Base-by-base conservation (phyloP, 2,797 vertebrate species). In the Lemur catta region DNA sequence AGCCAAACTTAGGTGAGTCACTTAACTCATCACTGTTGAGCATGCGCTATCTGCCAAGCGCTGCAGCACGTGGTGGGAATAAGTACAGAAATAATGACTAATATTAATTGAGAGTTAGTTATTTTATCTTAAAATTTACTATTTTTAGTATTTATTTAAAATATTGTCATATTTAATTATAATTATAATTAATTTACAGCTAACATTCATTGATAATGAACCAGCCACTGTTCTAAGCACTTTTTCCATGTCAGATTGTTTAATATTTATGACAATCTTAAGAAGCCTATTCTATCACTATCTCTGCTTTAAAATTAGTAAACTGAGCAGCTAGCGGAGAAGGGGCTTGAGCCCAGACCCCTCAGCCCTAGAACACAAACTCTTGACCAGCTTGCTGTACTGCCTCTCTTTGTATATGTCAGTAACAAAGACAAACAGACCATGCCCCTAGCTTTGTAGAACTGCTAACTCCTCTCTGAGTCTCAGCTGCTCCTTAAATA, bases 51-150 rank as follows among this genome's bases (percentile, higher is more conserved):
- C 57, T 63, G 84, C 93, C 94, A 95, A 69, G 8, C 6, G 6
- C 52, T 26, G 6, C 7, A 20, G 43, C 22, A 5, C 46, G 2
- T 28, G 24, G 24, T 7, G 50, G 17, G 57, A 61, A 41, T 18
- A 52, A 72, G 35, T 50, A 41, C 18, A 82, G 82, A 85, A 89
- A 63, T 76, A 69, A 57, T 46, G 63, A 91, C 30, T 33, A 48
- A 52, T 1, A 10, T 41, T 84, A 50, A 78, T 14, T 13, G 17
- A 87, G 84, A 88, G 52, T 63, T 94, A 52, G 92, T 94, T 75
- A 88, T 85, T 89, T 95, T 48, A 85, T 90, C 79, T 93, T 82
- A 63, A 87, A 46, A 65, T 94, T 43, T 82, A 55, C 65, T 89
- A 24, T 67, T 93, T 63, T 82, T 52, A 67, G 57, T 61, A 85